Evolutionary conservation across 2,797 vertebrate species (phyloP).

Genomic region (Epinephelus coioides): DNA sequence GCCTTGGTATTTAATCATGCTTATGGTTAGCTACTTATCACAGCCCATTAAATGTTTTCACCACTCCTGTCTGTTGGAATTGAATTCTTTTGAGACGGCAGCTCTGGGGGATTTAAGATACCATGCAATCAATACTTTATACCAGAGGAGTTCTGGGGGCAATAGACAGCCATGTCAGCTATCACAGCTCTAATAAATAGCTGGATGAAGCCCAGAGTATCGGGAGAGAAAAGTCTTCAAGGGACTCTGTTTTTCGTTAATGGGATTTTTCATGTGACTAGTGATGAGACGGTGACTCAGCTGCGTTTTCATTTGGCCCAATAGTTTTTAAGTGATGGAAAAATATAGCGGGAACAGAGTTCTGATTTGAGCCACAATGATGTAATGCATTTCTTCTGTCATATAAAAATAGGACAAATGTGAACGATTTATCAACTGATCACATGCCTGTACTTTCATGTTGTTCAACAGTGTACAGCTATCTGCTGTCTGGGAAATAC

Average conservation of each 20-base stretch:
- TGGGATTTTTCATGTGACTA: constrained; percentile 15
- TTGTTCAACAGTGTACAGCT: neutral
- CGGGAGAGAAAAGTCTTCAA: constrained; percentile 7
- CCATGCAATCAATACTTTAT: constrained; percentile 55
- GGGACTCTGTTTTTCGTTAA: constrained; percentile 4
- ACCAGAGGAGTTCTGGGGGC: constrained; percentile 13
- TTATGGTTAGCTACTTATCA: constrained; percentile 37
- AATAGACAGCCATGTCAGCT: constrained; percentile 24
- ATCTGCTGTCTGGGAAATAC: neutral
- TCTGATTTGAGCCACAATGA: constrained; percentile 9
- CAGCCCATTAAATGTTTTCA: constrained; percentile 40
- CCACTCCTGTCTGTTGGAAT: constrained; percentile 36
- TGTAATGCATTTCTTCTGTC: neutral
- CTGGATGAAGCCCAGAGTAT: constrained; percentile 2
- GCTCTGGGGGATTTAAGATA: constrained; percentile 29
- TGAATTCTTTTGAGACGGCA: constrained; percentile 19
- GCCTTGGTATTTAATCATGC: constrained; percentile 33
- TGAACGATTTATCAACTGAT: neutral
- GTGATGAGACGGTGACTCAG: constrained; percentile 32
- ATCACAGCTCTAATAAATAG: constrained; percentile 36
- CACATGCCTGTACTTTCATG: neutral
- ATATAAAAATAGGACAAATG: neutral
- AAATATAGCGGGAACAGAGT: constrained; percentile 11
- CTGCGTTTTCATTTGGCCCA: constrained; percentile 35
- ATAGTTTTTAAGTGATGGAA: constrained; percentile 32